Evolutionary conservation across 2,113 vertebrate species (phyloP), one percentile per base, ranked within the genome.

Genomic region (Hyaena hyaena): DNA sequence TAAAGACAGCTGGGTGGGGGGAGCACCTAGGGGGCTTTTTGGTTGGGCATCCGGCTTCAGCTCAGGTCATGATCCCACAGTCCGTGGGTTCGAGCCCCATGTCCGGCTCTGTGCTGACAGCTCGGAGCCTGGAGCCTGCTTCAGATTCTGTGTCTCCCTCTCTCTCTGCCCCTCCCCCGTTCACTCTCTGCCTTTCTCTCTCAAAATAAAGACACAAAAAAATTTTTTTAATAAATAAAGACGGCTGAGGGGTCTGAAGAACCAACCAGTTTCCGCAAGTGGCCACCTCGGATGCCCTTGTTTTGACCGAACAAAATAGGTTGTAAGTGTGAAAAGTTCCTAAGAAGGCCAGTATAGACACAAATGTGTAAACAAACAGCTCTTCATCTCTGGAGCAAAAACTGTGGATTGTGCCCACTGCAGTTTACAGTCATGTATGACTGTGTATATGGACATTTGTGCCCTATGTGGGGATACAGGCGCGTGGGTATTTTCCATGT

Each of bases 381-480:
- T 45, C 35, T 48, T 50, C 33, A 5, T 31, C 35, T n/a, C 68
- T 9, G 39, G 31, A 88, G 23, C 19, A 23, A 16, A 88, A 19
- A 33, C 19, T 23, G 63, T 19, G 66, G 7, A 2, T 10, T 53
- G 26, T 16, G 31, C 63, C 76, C 31, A 10, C 8, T 28, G 6
- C 10, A 4, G 82, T 35, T 55, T 10, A 15, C 45, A 0, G 17
- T 33, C 43, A 87, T 43, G 16, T 55, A 19, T 17, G 55, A 55
- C 55, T 17, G 5, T 24, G 4, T 10, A 39, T 5, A 43, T 23
- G 39, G 33, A 71, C 9, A 0, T 68, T 28, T 7, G 39, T 15
- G 26, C 6, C 5, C 12, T n/a, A 2, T 6, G 7, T 1, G 31
- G 35, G 11, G 2, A 16, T 7, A 35, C 4, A 9, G 7, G 0